Evolutionary conservation across 2,113 vertebrate genomes (phyloP).

Genomic region (Rhagologus leucostigma): DNA sequence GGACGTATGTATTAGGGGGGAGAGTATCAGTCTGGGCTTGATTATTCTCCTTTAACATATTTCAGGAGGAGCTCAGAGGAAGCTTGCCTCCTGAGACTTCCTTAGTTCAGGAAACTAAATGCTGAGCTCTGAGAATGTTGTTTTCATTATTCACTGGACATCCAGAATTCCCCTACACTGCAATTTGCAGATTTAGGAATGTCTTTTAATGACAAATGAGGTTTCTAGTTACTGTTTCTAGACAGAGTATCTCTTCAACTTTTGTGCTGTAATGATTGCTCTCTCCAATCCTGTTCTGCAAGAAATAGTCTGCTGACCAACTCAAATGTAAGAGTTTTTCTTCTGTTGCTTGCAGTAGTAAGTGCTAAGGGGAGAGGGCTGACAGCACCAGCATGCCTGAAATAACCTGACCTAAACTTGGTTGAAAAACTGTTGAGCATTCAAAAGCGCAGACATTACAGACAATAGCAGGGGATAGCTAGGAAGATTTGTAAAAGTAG

Average conservation of each 20-base stretch:
- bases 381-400: background rate
- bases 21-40: background rate
- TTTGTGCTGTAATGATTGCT: background rate
- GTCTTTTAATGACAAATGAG: background rate
- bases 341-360: background rate
- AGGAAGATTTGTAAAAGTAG: background rate
- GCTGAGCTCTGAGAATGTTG: background rate
- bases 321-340: background rate
- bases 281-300: background rate
- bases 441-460: background rate
- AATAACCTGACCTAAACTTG: background rate
- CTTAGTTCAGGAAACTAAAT: background rate
- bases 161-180: background rate
- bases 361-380: background rate
- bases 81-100: background rate
- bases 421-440: background rate
- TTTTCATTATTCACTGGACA: background rate
- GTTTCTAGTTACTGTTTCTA: background rate
- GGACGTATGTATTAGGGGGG: rapidly evolving
- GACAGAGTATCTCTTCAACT: background rate
- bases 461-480: background rate
- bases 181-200: background rate
- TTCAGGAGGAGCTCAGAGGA: background rate
- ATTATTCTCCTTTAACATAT: background rate
- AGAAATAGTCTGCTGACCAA: background rate